Evolutionary conservation across 2,113 vertebrate species (phyloP), one percentile per base, ranked within the genome.

Genomic region (Propithecus coquereli): DNA sequence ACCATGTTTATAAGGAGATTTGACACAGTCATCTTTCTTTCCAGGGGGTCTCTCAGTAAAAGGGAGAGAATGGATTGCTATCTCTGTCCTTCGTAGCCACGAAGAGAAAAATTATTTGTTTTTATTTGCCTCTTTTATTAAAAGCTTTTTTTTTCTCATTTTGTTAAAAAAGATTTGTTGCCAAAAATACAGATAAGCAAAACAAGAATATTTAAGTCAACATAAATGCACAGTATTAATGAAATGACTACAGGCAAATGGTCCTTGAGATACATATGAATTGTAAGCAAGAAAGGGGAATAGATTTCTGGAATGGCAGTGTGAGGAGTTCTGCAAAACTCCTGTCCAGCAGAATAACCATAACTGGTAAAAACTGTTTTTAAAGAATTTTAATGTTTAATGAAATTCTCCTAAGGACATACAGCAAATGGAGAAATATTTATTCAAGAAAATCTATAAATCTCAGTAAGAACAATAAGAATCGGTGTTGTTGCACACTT

Each of bases 101-200:
- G 23, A 81, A 85, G 8, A 34, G 25, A 77, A 59, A 80, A 87
- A 54, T 37, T 20, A 91, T 80, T 79, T 61, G 11, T 54, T 63
- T 92, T 94, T 52, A 89, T 32, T 70, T 86, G 66, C 10, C 86
- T 93, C 77, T 86, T 95, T 79, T 40, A 73, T 61, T 52, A 89
- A 93, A 93, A 80, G 14, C 30, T 37, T 43, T 43, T 37, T 43
- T 43, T 43, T 76, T 70, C n/a, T 90, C 27, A 47, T 74, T 74
- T 59, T 23, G 57, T 94, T 37, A 43, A 90, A 92, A 54, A 61
- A 50, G 8, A 5, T 50, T 61, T 37, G 4, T 50, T 80, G 63
- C 57, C 63, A 80, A 93, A 93, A 77, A 68, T 61, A 80, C 5
- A 91, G 52, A 87, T n/a, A 90, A 93, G 17, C 45, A 85, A 92